Base-by-base conservation (phyloP, 2,888 invertebrate species). In the Julus scandinavius region DNA sequence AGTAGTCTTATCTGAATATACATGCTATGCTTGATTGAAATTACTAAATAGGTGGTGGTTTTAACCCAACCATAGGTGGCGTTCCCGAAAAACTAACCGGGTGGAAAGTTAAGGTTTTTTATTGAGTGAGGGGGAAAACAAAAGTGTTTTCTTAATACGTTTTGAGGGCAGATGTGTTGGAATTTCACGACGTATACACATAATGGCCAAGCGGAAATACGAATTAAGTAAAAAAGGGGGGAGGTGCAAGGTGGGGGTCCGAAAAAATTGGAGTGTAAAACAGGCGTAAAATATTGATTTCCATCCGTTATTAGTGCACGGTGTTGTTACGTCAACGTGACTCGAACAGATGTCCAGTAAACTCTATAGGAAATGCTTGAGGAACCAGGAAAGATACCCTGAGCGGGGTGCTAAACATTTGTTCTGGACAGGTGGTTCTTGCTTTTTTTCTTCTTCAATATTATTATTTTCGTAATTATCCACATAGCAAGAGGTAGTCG, bases 211-310 rank as follows among this genome's bases (percentile, higher is more conserved):
- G 15, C 58, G 58, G 58, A 58, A 58, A 58, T 58, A 15, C 17
- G 58, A 58, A 58, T 15, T 17, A 58, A 58, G 58, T 11, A 4
- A 58, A 58, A 29, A 29, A 29, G 1, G 29, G 29, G 29, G 29
- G 15, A 4, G 58, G 58, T 15, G 15, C 15, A 58, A 17, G 17
- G 58, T 11, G 58, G 58, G 58, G 11, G 11, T 11, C 15, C 15
- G 15, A 58, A 58, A 58, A 58, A 58, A 58, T 17, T 58, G 58
- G 58, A 58, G 58, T 58, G 58, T 58, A 58, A 58, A 58, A 58
- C 58, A 58, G 58, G 58, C 58, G 58, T 58, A 58, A 58, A 58
- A 58, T 58, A 58, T 58, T 58, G 58, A 58, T 58, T 58, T 58
- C 58, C 58, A 58, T 58, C 11, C 58, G 58, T 58, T 58, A 58